These are phyloP conservation scores for Stegostoma tigrinum DNA, from an alignment of 2,113 vertebrate species.

Conservation along the genomic window DNA sequence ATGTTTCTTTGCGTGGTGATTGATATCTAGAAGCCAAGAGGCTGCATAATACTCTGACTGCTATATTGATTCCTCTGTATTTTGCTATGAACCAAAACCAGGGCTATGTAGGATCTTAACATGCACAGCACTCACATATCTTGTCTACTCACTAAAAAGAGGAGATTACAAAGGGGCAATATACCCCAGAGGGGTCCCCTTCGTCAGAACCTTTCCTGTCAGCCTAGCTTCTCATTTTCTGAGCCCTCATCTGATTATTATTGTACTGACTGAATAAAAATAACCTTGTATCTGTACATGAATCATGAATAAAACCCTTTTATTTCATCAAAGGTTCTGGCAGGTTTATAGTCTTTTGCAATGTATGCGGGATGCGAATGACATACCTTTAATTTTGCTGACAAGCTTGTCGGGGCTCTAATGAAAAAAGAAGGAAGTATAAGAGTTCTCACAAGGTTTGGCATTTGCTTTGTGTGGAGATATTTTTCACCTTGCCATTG, in stretches of 20 bases:
- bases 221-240: slow-evolving; percentile 66
- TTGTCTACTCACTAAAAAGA: slow-evolving; percentile 58
- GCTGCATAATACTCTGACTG: slow-evolving; percentile 47
- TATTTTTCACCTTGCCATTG: slow-evolving; percentile 65
- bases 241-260: slow-evolving; percentile 70
- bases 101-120: slow-evolving; percentile 51
- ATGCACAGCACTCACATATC: slow-evolving; percentile 48
- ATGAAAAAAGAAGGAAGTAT: slow-evolving; percentile 67
- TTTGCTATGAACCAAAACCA: slow-evolving; percentile 52
- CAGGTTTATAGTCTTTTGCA: slow-evolving; percentile 85
- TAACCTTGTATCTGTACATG: slow-evolving; percentile 72
- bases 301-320: slow-evolving; percentile 78
- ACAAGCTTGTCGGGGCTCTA: slow-evolving; percentile 78
- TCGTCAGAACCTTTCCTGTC: slow-evolving; percentile 69
- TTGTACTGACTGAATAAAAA: slow-evolving; percentile 73
- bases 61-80: slow-evolving; percentile 52
- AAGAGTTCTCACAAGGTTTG: slow-evolving; percentile 76
- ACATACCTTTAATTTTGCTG: slow-evolving; percentile 97
- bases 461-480: slow-evolving; percentile 68
- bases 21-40: slow-evolving; percentile 33
- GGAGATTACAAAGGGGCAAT: slow-evolving; percentile 66
- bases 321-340: slow-evolving; percentile 77
- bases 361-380: slow-evolving; percentile 73
- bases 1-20: slow-evolving; percentile 30
- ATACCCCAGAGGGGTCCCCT: slow-evolving; percentile 66